These are phyloP conservation scores for Lindbergichthys nudifrons DNA, from an alignment of 2,797 vertebrate species.

Conservation along the genomic window DNA sequence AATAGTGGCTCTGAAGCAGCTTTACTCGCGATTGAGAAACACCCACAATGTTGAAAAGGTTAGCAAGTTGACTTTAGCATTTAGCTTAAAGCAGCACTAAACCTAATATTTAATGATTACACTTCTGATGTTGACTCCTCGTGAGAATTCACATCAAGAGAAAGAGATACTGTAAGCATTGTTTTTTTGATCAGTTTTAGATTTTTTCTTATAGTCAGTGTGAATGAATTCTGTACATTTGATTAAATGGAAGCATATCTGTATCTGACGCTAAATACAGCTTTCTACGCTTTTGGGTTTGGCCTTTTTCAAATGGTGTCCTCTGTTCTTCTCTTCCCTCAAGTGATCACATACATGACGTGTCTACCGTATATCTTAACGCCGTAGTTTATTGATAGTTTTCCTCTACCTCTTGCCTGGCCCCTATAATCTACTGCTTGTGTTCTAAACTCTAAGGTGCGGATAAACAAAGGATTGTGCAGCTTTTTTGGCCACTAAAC, in stretches of 20 bases:
- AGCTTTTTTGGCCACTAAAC: no score
- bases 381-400: no score
- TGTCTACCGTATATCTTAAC: not conserved
- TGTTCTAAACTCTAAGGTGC: no score
- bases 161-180: not conserved
- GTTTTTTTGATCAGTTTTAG: not conserved
- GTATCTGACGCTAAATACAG: not conserved
- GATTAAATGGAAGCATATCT: conserved; percentile 1
- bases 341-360: not conserved
- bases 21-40: no score
- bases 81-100: not conserved
- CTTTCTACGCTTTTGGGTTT: not conserved
- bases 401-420: not conserved
- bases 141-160: not conserved
- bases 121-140: not conserved
- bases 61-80: not conserved
- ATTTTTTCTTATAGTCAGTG: not conserved
- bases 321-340: not conserved
- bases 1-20: no score
- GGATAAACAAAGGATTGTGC: no score
- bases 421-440: no score
- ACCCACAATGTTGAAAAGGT: no score
- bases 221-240: not conserved
- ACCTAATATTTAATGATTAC: not conserved
- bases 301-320: not conserved